These are phyloP conservation scores for Rhipidura dahli DNA, from an alignment of 2,113 vertebrate genomes.

Conservation along the genomic window DNA sequence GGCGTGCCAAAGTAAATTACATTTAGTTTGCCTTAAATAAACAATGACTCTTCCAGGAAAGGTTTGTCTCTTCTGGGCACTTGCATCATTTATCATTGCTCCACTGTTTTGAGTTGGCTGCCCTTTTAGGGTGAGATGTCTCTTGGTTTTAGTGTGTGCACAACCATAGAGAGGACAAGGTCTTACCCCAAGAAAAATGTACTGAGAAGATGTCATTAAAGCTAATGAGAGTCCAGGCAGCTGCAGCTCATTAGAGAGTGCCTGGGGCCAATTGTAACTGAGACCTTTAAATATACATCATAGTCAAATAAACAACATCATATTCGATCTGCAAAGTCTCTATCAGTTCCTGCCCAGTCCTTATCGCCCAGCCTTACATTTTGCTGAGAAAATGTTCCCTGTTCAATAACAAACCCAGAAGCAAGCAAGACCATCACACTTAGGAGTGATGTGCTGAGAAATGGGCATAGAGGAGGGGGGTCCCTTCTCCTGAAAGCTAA, in stretches of 20 bases:
- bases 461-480: not conserved
- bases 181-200: conserved; percentile 68
- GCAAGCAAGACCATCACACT: not conserved
- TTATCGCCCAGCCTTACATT: conserved; percentile 33
- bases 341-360: conserved; percentile 54
- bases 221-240: conserved; percentile 74
- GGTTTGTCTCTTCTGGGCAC: conserved; percentile 68
- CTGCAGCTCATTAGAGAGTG: conserved; percentile 78
- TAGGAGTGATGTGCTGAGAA: not conserved
- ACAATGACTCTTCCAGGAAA: conserved; percentile 72
- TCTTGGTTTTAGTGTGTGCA: conserved; percentile 60
- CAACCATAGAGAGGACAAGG: conserved; percentile 51
- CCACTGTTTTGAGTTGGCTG: conserved; percentile 57
- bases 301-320: conserved; percentile 80
- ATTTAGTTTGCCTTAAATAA: conserved; percentile 71
- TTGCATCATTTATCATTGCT: conserved; percentile 74
- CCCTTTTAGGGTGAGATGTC: conserved; percentile 71
- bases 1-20: conserved; percentile 54
- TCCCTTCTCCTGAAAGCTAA: not conserved
- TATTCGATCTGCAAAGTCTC: conserved; percentile 61
- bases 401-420: conserved; percentile 48
- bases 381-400: conserved; percentile 52
- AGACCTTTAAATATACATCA: conserved; percentile 78
- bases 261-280: conserved; percentile 74
- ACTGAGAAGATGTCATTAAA: conserved; percentile 75